Conservation (phyloP, 1,140 invertebrate species). For the Adelges cooleyi region DNA sequence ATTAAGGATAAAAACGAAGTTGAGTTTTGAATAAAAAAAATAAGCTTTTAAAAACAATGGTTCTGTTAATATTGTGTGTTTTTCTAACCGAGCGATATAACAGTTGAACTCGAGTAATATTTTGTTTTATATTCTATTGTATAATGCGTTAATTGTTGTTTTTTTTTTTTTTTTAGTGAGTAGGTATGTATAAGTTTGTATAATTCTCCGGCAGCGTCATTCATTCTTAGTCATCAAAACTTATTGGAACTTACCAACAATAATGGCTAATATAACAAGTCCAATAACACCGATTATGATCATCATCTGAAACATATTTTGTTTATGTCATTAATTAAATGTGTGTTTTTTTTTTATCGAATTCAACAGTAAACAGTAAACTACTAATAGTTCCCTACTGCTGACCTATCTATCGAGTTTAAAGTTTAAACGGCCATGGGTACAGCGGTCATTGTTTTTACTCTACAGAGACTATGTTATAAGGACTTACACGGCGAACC, state of each 20-base stretch:
- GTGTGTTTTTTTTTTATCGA: too few relatives aligned
- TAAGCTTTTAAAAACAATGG: slow-evolving; percentile 25
- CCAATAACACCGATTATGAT: slow-evolving; percentile 78
- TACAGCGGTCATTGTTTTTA: too few relatives aligned
- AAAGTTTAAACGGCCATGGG: too few relatives aligned
- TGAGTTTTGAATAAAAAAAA: slow-evolving; percentile 25
- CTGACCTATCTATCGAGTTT: too few relatives aligned
- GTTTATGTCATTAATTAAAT: too few relatives aligned
- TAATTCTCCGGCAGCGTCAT: slow-evolving; percentile 1
- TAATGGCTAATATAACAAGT: slow-evolving; percentile 68
- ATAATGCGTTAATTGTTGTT: slow-evolving; percentile 21
- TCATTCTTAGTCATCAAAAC: slow-evolving; percentile 23
- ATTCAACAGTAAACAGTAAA: too few relatives aligned
- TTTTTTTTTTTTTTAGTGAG: slow-evolving; percentile 16
- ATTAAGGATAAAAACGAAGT: slow-evolving; percentile 12
- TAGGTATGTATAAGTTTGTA: slow-evolving; percentile 13
- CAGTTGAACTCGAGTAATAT: slow-evolving; percentile 18
- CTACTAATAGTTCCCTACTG: too few relatives aligned
- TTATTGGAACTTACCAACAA: slow-evolving; percentile 52
- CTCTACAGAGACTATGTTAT: too few relatives aligned
- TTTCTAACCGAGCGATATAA: slow-evolving; percentile 15
- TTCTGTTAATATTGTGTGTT: slow-evolving; percentile 14
- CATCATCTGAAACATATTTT: slow-evolving; percentile 64
- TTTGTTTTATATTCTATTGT: slow-evolving; percentile 24
- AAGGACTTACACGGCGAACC: too few relatives aligned